phyloP scores from a whole-genome alignment of 2,888 invertebrate genomes.

The Cecidostiba fungosa region DNA sequence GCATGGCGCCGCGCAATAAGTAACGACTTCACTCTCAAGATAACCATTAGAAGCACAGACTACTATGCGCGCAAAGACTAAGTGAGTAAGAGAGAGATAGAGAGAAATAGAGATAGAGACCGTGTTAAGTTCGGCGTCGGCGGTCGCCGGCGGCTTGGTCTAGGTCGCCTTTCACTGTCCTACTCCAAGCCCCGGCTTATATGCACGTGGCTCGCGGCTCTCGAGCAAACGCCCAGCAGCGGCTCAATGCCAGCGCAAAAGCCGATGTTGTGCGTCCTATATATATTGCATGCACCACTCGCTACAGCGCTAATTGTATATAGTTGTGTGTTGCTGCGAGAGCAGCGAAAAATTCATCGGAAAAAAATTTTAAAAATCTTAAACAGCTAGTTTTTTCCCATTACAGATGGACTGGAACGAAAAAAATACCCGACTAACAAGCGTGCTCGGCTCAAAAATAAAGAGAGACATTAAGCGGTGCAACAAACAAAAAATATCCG shows the following conservation, averaged over 20 bases:
- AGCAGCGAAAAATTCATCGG: no score
- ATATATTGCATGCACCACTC: not conserved
- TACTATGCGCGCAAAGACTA: not conserved
- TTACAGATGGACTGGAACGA: no score
- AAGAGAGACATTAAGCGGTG: not conserved
- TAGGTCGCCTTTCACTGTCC: conserved; percentile 79
- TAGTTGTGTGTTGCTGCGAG: no score
- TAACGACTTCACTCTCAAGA: not conserved
- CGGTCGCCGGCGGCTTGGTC: conserved; percentile 72
- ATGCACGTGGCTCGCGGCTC: not conserved
- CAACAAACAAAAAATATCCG: not conserved
- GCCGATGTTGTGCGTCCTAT: not conserved
- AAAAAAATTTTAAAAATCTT: no score
- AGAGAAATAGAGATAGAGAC: not conserved
- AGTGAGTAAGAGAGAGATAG: not conserved
- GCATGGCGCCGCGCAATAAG: not conserved
- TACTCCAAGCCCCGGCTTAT: conserved; percentile 67
- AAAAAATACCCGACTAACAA: not conserved
- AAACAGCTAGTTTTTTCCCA: no score
- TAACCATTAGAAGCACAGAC: not conserved
- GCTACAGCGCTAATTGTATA: not conserved
- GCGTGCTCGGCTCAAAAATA: not conserved
- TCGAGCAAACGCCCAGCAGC: conserved; percentile 2
- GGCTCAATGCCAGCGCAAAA: conserved; percentile 2
- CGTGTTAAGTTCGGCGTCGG: conserved; percentile 36